phyloP scores from a whole-genome alignment of 2,888 invertebrate species.

The Eristalinus aeneus region DNA sequence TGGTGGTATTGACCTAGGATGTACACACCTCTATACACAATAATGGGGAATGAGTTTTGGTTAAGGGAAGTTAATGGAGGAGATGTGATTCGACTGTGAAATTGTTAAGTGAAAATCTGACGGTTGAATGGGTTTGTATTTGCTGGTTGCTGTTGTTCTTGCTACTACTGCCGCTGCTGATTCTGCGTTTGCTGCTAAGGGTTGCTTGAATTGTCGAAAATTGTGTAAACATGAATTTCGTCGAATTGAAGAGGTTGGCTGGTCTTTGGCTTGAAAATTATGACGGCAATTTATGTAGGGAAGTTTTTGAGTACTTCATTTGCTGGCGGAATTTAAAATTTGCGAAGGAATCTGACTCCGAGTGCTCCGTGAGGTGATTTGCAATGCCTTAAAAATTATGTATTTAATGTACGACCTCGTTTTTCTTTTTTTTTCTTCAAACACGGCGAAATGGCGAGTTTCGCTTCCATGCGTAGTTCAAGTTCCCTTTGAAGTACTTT shows the following conservation, averaged over 20 bases:
- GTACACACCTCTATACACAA: constrained; percentile 12
- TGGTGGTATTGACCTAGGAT: constrained; percentile 62
- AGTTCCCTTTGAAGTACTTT: no score
- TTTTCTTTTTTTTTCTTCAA: no score
- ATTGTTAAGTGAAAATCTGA: background rate
- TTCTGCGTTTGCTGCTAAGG: background rate
- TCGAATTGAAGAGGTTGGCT: background rate
- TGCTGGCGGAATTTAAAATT: background rate
- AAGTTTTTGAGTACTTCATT: background rate
- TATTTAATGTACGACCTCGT: no score
- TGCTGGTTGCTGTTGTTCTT: background rate
- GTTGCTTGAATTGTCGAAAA: constrained; percentile 9
- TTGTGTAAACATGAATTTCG: constrained; percentile 28
- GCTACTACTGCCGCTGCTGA: no score
- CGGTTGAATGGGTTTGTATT: background rate
- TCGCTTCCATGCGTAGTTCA: no score
- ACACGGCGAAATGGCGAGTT: no score
- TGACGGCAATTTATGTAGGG: background rate
- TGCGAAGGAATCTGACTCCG: background rate
- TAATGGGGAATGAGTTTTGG: constrained; percentile 40
- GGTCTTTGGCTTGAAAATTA: background rate
- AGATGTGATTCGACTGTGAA: constrained; percentile 62
- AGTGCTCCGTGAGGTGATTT: background rate
- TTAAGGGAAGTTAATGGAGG: constrained; percentile 54
- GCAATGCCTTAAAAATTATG: background rate